Conservation (phyloP, 2,113 vertebrate genomes). For the Merops nubicus region DNA sequence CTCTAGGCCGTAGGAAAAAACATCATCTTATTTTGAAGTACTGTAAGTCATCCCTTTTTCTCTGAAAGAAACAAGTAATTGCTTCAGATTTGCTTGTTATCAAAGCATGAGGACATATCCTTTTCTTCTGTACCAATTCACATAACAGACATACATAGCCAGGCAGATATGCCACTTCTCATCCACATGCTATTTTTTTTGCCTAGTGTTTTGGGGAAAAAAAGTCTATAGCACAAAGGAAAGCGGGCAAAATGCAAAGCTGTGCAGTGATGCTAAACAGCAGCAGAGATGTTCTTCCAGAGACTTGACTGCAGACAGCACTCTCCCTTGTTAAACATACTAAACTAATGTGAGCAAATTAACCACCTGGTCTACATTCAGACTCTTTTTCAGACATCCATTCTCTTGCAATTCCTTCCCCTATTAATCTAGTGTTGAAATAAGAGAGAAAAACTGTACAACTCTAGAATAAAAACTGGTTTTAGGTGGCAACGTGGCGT, state of each 20-base stretch:
- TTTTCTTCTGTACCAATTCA: neutral
- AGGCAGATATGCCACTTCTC: neutral
- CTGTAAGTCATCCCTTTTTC: conserved; percentile 2
- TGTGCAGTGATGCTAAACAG: neutral
- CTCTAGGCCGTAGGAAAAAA: neutral
- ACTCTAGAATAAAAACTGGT: neutral
- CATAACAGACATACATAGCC: neutral
- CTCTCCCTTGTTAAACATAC: conserved; percentile 21
- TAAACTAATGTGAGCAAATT: conserved; percentile 45
- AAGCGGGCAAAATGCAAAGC: neutral
- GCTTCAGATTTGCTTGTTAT: conserved; percentile 31
- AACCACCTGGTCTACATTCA: conserved; percentile 31
- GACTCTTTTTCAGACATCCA: neutral
- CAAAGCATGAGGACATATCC: conserved; percentile 16
- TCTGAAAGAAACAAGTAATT: neutral
- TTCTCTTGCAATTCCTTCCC: neutral
- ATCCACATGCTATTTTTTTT: neutral
- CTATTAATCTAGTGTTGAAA: neutral
- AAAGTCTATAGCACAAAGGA: neutral
- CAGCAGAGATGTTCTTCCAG: conserved; percentile 23
- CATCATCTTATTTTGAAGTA: neutral
- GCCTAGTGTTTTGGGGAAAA: neutral
- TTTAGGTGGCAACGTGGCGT: neutral
- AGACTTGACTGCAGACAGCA: neutral
- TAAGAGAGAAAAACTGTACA: neutral